Evolutionary conservation across 2,888 invertebrate species (phyloP).

Genomic region (Torymus aiolomorphi): DNA sequence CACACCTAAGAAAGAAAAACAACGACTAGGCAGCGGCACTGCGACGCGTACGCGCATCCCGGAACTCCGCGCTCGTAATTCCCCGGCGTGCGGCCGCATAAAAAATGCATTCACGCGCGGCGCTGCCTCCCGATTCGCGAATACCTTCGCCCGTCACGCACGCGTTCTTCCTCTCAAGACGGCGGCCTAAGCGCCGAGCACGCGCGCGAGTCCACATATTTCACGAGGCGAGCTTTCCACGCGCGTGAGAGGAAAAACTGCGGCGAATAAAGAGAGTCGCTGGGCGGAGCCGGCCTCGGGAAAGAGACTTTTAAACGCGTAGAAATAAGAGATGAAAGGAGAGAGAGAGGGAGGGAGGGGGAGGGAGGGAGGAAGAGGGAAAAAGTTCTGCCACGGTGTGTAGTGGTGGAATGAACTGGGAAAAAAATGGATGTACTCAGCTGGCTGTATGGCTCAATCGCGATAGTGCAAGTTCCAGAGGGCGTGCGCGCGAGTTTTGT

Average conservation of each 20-base stretch:
- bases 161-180: not conserved
- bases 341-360: conserved; percentile 17
- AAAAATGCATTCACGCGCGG: too few relatives aligned
- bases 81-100: too few relatives aligned
- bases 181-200: not conserved
- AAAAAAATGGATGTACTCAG: not conserved
- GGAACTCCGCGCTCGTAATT: too few relatives aligned
- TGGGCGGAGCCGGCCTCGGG: not conserved
- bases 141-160: not conserved
- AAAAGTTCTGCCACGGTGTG: conserved; percentile 11
- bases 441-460: too few relatives aligned
- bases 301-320: conserved; percentile 36
- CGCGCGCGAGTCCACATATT: conserved; percentile 30
- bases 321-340: conserved; percentile 35
- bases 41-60: too few relatives aligned
- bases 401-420: not conserved
- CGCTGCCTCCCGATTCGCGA: too few relatives aligned
- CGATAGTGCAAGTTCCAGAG: too few relatives aligned
- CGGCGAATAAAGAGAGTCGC: conserved; percentile 3
- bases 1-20: too few relatives aligned
- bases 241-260: not conserved
- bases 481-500: too few relatives aligned
- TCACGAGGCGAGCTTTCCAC: conserved; percentile 9
- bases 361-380: conserved; percentile 18
- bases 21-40: too few relatives aligned